phyloP scores from a whole-genome alignment of 2,797 vertebrate genomes.

The Ceryle rudis region DNA sequence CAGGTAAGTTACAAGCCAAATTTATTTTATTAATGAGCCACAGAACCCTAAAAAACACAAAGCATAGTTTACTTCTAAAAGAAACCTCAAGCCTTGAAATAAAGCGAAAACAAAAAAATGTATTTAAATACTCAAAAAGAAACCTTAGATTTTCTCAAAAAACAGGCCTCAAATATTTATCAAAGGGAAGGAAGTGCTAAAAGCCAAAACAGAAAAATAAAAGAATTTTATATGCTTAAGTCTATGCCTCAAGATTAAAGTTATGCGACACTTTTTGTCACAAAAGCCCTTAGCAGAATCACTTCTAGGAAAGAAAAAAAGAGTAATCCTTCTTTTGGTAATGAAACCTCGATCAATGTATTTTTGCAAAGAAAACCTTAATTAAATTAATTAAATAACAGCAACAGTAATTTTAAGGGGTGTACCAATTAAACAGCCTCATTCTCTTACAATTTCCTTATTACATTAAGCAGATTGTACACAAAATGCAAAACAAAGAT shows the following conservation, averaged over 20 bases:
- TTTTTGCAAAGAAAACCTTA: not conserved
- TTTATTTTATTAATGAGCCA: not conserved
- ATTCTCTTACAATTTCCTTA: not conserved
- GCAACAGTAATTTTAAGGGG: not conserved
- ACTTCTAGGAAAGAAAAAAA: not conserved
- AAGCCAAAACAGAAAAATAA: not conserved
- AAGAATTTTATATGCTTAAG: not conserved
- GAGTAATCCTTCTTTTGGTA: not conserved
- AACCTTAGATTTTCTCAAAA: not conserved
- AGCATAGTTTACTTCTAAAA: not conserved
- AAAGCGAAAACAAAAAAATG: not conserved
- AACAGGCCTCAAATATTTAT: not conserved
- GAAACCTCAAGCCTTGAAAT: not conserved
- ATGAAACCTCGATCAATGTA: accelerated
- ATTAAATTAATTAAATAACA: not conserved
- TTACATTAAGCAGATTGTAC: not conserved
- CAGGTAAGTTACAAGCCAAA: not conserved
- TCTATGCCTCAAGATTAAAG: not conserved
- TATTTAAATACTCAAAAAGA: not conserved
- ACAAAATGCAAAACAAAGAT: not conserved
- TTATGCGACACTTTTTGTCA: not conserved
- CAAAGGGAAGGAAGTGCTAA: not conserved
- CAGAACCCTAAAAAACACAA: not conserved
- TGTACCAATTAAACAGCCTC: not conserved
- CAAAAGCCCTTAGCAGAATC: not conserved